Evolutionary conservation across 2,113 vertebrate genomes (phyloP).

Genomic region (Chamaea fasciata): DNA sequence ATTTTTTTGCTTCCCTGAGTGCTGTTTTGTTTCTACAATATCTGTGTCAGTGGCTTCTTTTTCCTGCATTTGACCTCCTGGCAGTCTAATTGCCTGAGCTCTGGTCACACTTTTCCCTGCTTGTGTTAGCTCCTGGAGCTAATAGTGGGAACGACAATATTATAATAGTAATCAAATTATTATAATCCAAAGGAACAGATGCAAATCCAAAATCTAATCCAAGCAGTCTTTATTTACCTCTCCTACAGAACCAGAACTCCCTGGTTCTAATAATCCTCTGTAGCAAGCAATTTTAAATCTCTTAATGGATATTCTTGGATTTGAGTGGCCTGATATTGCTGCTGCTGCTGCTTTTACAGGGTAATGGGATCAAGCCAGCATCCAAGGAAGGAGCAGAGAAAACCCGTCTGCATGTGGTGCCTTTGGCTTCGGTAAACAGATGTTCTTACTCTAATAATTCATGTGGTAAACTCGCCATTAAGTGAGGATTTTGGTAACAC

Average conservation of each 20-base stretch:
- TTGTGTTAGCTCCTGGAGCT: background rate
- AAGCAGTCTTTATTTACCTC: background rate
- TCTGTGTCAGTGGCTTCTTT: background rate
- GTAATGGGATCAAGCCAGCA: background rate
- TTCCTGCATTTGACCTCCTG: background rate
- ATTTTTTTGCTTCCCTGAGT: background rate
- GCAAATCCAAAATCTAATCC: background rate
- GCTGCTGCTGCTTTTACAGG: background rate
- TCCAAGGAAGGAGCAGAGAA: background rate
- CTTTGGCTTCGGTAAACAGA: background rate
- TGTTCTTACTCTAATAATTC: background rate
- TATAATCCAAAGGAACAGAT: background rate
- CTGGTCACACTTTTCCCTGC: background rate
- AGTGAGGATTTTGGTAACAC: background rate
- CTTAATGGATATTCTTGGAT: background rate
- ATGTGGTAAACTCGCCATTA: background rate
- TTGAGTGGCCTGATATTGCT: background rate
- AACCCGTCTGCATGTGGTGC: background rate
- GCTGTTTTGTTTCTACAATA: background rate
- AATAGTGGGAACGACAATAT: background rate
- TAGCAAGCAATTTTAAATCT: background rate
- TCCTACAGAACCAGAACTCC: background rate
- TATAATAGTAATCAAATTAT: background rate
- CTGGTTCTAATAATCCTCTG: background rate
- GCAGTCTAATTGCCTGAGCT: background rate